These are phyloP conservation scores for Coilia nasus DNA, from an alignment of 2,797 vertebrate species.

Conservation along the genomic window DNA sequence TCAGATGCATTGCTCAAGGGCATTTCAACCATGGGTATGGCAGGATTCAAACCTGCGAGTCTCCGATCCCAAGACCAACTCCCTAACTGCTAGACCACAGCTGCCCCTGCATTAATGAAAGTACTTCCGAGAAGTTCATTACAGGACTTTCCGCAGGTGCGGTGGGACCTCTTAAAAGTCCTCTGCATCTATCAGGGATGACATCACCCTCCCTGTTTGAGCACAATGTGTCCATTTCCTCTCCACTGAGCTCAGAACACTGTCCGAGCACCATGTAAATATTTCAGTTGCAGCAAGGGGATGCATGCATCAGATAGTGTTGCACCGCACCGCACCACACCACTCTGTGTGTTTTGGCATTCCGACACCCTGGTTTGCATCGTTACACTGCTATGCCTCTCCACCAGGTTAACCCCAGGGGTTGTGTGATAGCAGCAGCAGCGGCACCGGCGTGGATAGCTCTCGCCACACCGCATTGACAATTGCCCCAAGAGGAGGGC, in stretches of 20 bases:
- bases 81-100: no score
- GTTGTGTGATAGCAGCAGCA: background rate
- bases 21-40: no score
- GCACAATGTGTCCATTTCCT: conserved; percentile 36
- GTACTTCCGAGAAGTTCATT: conserved; percentile 36
- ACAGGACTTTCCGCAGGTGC: conserved; percentile 43
- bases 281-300: conserved; percentile 36
- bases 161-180: conserved; percentile 38
- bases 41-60: no score
- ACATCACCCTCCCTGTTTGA: conserved; percentile 43
- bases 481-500: background rate
- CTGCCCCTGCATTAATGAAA: no score
- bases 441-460: background rate
- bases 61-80: no score
- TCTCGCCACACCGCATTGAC: background rate
- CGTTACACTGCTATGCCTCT: background rate
- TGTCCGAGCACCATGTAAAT: conserved; percentile 39
- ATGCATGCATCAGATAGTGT: conserved; percentile 21
- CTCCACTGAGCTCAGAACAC: conserved; percentile 33
- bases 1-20: no score
- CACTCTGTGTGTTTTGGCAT: background rate
- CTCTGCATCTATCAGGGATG: conserved; percentile 43
- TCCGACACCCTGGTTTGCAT: conserved; percentile 10
- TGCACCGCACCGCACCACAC: background rate
- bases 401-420: background rate